A percentile compares a stretch with the other conserved stretches of the same genome.
phyloP scores from a whole-genome alignment of 2,888 invertebrate genomes.

The Urechis unicinctus region DNA sequence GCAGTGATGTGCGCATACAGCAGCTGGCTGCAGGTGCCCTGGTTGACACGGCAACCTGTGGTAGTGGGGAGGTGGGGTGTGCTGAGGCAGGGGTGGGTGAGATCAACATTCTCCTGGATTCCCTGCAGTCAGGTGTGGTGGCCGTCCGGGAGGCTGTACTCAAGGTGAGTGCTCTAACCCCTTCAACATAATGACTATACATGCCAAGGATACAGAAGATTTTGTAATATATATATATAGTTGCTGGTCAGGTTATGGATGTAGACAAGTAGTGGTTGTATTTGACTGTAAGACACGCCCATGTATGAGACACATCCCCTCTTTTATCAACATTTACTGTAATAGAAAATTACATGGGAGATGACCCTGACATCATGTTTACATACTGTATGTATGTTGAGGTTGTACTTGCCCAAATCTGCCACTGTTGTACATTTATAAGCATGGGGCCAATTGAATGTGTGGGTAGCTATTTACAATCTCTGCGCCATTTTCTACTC shows the following conservation, averaged over 20 bases:
- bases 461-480: not conserved
- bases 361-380: too few relatives aligned
- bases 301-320: too few relatives aligned
- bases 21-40: constrained; percentile 73
- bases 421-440: not conserved
- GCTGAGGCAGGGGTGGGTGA: constrained; percentile 63
- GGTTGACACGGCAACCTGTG: constrained; percentile 14
- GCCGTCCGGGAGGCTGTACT: constrained; percentile 75
- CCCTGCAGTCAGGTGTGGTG: constrained; percentile 66
- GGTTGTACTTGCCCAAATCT: not conserved
- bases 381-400: too few relatives aligned
- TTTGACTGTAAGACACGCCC: too few relatives aligned
- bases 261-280: too few relatives aligned
- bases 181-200: not conserved
- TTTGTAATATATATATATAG: too few relatives aligned
- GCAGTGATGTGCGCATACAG: constrained; percentile 53
- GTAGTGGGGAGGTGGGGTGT: constrained; percentile 62
- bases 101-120: constrained; percentile 68
- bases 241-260: too few relatives aligned
- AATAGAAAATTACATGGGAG: too few relatives aligned
- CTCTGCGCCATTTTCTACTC: not conserved
- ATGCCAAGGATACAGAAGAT: not conserved
- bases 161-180: constrained; percentile 39
- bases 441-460: not conserved
- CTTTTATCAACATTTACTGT: too few relatives aligned